Evolutionary conservation across 2,888 invertebrate species (phyloP), one percentile per base, ranked within the genome.

Genomic region (Heliconius hortense): DNA sequence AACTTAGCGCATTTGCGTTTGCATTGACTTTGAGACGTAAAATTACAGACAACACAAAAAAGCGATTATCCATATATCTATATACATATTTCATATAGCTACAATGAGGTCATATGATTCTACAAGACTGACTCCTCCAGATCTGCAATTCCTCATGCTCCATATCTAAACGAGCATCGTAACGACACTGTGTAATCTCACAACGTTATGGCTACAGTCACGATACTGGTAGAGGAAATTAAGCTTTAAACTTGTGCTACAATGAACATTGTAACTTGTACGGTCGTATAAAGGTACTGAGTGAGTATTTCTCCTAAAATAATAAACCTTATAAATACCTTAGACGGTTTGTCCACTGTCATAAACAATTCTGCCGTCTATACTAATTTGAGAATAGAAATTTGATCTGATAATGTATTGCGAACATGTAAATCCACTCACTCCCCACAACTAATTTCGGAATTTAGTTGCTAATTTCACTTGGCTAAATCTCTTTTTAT

Each of bases 101-200:
- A n/a, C 60, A 64, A 74, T 68, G 59, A 72, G 68, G 74, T 77
- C 73, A 77, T 75, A 78, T 74, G 76, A 68, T 63, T 64, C 79
- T 84, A 82, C 86, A 85, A 87, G 85, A 85, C 85, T 85, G 82
- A 85, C 83, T 85, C 84, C 85, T 87, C 87, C 85, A 89, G 90
- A 92, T 89, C 89, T 90, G 88, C 92, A 90, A 93, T 93, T 87
- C 92, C 86, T 93, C 92, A 92, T 90, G 88, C 83, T 84, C 85
- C 88, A 77, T 93, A 93, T 93, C 93, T 93, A 91, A 93, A 93
- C 91, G 93, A 91, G 91, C 85, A 93, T 93, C 92, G 88, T 91
- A 93, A 92, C 89, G 92, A 91, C 92, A 90, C 85, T 85, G 87
- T 86, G 91, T 92, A 92, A 93, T 92, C 93, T 93, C 87, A 85